Base-by-base conservation (phyloP, 1,140 invertebrate genomes). In the Drosophila elegans region DNA sequence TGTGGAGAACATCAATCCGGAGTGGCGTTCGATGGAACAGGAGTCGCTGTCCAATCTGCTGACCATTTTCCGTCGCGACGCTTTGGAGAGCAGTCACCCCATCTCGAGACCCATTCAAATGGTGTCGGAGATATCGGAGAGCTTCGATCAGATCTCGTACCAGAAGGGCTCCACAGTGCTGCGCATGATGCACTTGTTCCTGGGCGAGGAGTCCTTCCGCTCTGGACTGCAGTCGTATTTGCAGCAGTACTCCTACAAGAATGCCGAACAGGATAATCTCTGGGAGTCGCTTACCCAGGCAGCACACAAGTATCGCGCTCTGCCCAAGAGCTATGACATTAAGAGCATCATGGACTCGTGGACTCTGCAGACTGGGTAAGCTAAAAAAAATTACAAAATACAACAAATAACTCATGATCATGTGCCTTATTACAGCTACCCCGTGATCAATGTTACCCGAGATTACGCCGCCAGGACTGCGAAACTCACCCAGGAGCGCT, bases 141-240 rank as follows among this genome's bases (percentile, higher is more conserved):
- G 98, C 41, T 98, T 98, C 93, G 97, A 98, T 91, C 93, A 94
- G 12, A 98, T 98, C 80, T 97, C 97, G 0, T 98, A 98, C 91
- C 94, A 94, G 59, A 98, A 98, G 94, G 97, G 97, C 49, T 94
- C 95, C 12, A 94, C 93, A 6, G 94, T 98, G 11, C 95, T 98
- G 48, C 94, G 97, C 9, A 98, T 98, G 97, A 97, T 98, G 96
- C 94, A 95, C 62, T 93, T 95, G 88, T 97, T 98, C 93, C 93
- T 98, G 3, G 96, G 96, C 1, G 95, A 97, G 44, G 93, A 95
- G 3, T 95, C 95, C 3, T 97, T 96, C 91, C 93, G 94, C 16
- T 90, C 93, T 10, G 97, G 97, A 34, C 93, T 98, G 38, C 80
- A 91, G 63, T 94, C 94, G 52, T 97, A 96, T 91, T 90, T 96